A percentile compares a stretch with the other conserved stretches of the same genome.
These are phyloP conservation scores for Benthosema pterotum DNA, from an alignment of 2,797 vertebrate genomes.

Conservation along the genomic window DNA sequence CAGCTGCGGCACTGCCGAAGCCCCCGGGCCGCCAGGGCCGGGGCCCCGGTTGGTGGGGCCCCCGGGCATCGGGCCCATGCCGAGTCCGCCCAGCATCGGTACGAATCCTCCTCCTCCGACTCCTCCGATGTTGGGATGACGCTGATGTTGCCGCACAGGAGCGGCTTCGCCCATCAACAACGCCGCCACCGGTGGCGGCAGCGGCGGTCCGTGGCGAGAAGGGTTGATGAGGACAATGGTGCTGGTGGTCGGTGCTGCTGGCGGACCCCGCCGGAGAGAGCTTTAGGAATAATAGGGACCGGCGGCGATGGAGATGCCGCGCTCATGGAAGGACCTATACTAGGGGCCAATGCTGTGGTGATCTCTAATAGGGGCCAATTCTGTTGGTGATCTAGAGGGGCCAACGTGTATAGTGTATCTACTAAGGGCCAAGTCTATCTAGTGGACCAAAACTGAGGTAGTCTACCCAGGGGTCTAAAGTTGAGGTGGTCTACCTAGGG, in stretches of 20 bases:
- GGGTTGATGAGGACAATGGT: constrained; percentile 18
- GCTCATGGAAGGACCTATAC: constrained; percentile 50
- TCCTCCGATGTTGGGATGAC: too few species aligned
- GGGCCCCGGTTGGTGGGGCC: constrained; percentile 64
- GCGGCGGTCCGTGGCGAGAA: constrained; percentile 5
- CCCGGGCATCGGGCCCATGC: constrained; percentile 78
- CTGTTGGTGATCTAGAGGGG: too few species aligned
- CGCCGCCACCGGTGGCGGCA: too few species aligned
- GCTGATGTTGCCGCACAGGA: constrained; percentile 88
- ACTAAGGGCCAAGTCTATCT: too few species aligned
- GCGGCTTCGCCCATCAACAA: constrained; percentile 90
- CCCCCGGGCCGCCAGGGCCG: too few species aligned
- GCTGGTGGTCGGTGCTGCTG: too few species aligned
- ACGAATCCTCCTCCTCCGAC: too few species aligned
- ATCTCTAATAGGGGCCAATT: not conserved
- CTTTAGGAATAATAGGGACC: constrained; percentile 38
- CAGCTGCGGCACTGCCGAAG: constrained; percentile 86
- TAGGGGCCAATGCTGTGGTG: too few species aligned
- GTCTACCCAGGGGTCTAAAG: too few species aligned
- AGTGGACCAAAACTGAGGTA: too few species aligned
- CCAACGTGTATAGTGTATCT: too few species aligned
- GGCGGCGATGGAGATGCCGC: constrained; percentile 56
- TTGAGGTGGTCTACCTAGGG: too few species aligned
- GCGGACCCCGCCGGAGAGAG: constrained; percentile 43
- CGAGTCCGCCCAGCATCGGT: constrained; percentile 47